Percentiles rank a stretch among this genome's conserved stretches.
Evolutionary conservation across 2,113 vertebrate genomes (phyloP).

Genomic region (rat (Rattus norvegicus)): DNA sequence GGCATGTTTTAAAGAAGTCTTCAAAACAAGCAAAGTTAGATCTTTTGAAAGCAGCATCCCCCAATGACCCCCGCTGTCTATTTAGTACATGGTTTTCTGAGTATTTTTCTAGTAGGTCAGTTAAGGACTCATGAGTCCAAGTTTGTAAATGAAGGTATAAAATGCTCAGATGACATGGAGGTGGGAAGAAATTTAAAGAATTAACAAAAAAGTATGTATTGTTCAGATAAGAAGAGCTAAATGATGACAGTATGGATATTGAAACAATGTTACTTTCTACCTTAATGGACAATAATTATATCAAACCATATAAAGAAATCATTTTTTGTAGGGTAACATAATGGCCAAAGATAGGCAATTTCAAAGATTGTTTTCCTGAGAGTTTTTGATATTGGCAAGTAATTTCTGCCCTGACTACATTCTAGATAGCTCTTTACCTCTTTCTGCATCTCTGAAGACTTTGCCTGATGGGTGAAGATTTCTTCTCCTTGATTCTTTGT

Average conservation of each 20-base stretch:
- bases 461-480: neutral
- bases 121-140: neutral
- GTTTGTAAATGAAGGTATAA: slow-evolving; percentile 66
- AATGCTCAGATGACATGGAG: neutral
- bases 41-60: slow-evolving; percentile 34
- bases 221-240: neutral
- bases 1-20: slow-evolving; percentile 51
- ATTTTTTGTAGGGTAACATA: slow-evolving; percentile 46
- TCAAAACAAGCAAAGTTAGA: slow-evolving; percentile 66
- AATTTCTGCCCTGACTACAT: neutral
- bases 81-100: slow-evolving; percentile 58
- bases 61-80: neutral
- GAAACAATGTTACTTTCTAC: slow-evolving; percentile 21
- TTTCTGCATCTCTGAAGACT: neutral
- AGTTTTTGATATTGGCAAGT: neutral
- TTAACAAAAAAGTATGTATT: slow-evolving; percentile 70
- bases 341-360: neutral
- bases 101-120: slow-evolving; percentile 65
- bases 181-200: slow-evolving; percentile 58
- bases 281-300: neutral
- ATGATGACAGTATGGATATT: neutral
- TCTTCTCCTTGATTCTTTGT: neutral
- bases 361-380: neutral
- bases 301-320: neutral
- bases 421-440: neutral